A percentile compares a stretch with the other conserved stretches of the same genome.
phyloP scores from a whole-genome alignment of 2,113 vertebrate genomes.

The Macrotus californicus region DNA sequence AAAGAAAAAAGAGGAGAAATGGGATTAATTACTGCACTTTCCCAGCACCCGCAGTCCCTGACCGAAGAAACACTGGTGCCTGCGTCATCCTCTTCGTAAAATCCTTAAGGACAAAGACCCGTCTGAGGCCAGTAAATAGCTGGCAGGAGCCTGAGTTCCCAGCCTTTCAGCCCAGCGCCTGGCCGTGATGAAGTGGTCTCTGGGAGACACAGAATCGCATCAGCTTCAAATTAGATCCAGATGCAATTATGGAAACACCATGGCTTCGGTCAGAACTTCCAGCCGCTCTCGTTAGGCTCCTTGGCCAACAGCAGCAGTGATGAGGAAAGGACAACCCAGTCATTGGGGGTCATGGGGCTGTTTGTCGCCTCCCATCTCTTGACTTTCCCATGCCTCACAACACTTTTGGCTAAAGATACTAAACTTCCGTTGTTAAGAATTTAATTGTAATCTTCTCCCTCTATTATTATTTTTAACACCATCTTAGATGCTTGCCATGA shows the following conservation, averaged over 20 bases:
- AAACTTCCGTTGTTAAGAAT: background rate
- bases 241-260: accelerated
- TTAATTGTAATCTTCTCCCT: background rate
- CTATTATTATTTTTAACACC: background rate
- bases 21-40: background rate
- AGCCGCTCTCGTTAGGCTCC: accelerated
- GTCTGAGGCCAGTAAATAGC: background rate
- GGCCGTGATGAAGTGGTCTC: background rate
- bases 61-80: background rate
- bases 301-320: no score
- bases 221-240: background rate
- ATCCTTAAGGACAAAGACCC: constrained; percentile 28
- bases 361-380: no score
- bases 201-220: background rate
- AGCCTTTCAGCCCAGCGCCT: background rate
- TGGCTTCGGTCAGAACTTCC: background rate
- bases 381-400: background rate
- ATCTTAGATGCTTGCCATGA: background rate
- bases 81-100: background rate
- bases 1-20: background rate
- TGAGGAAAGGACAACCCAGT: accelerated
- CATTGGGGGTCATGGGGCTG: accelerated
- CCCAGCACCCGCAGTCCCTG: background rate
- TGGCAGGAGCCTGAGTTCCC: background rate
- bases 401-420: background rate